These are phyloP conservation scores for Hippocampus guttulatus DNA, from an alignment of 2,113 vertebrate species.

Conservation along the genomic window DNA sequence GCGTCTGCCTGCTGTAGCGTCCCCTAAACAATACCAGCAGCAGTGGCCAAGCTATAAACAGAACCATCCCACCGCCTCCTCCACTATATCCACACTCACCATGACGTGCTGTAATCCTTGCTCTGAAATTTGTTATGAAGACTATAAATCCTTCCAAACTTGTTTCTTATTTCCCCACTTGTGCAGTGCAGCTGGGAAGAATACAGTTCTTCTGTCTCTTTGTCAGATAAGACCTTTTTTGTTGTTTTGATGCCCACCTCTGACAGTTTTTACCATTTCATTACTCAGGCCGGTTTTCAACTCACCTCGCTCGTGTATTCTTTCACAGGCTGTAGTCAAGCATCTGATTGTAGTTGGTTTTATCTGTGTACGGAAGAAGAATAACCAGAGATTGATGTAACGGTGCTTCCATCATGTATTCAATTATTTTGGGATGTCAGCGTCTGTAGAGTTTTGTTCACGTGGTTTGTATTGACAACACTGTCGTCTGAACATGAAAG, in stretches of 20 bases:
- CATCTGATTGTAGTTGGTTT: too few species aligned
- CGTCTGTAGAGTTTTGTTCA: neutral
- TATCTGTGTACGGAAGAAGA: neutral
- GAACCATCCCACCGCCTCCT: conserved; percentile 27
- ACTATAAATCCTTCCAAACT: conserved; percentile 54
- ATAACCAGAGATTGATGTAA: neutral
- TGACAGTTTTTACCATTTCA: conserved; percentile 8
- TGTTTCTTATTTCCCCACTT: conserved; percentile 47
- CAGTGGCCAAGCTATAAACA: conserved; percentile 53
- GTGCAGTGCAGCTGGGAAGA: conserved; percentile 46
- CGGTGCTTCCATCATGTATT: too few species aligned
- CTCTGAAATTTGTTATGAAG: conserved; percentile 52
- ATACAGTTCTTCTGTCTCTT: conserved; percentile 26
- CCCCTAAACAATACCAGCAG: conserved; percentile 53
- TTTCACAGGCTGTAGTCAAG: neutral
- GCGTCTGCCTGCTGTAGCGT: conserved; percentile 28
- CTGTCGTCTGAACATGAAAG: neutral
- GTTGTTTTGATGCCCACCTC: conserved; percentile 21
- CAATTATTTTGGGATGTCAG: too few species aligned
- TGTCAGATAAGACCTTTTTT: conserved; percentile 23
- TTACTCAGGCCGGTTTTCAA: conserved; percentile 3
- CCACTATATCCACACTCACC: conserved; percentile 38
- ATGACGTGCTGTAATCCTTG: conserved; percentile 60
- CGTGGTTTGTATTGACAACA: neutral
- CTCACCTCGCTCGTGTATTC: neutral